These are phyloP conservation scores for Aplysina aerophoba DNA, from an alignment of 37 sponge, comb jelly and placozoan genomes.

Conservation along the genomic window DNA sequence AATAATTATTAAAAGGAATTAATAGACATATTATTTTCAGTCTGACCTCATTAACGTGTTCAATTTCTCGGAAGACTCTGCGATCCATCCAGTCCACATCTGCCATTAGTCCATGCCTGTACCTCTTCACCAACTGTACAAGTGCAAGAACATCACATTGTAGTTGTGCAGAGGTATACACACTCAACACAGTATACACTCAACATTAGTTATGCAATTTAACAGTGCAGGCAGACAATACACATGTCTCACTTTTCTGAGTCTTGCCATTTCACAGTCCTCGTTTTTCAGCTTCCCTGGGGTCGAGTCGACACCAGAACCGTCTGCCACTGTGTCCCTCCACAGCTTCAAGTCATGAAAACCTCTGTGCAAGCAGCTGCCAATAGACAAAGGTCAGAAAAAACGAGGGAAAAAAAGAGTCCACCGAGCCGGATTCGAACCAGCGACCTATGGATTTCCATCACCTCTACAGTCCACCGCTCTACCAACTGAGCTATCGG, in stretches of 20 bases:
- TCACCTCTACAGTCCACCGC: slow-evolving; percentile 90
- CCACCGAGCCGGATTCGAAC: slow-evolving; percentile 90
- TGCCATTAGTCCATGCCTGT: slow-evolving; percentile 87
- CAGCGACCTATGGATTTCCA: slow-evolving; percentile 86
- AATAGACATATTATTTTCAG: not conserved
- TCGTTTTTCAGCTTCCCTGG: slow-evolving; percentile 63
- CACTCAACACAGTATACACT: no score
- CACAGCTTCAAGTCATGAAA: slow-evolving; percentile 86
- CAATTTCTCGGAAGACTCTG: slow-evolving; percentile 91
- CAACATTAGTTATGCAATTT: not conserved
- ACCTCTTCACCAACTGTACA: slow-evolving; percentile 79
- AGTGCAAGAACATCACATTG: not conserved
- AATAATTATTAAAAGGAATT: not conserved
- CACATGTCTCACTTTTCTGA: slow-evolving; percentile 41
- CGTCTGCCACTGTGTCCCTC: slow-evolving; percentile 76
- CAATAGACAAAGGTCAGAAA: not conserved
- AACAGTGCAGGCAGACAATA: not conserved
- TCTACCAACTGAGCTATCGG: slow-evolving; percentile 90
- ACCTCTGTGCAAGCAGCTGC: slow-evolving; percentile 70
- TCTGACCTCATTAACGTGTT: slow-evolving; percentile 85
- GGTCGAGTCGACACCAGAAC: slow-evolving; percentile 36
- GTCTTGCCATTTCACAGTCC: slow-evolving; percentile 69
- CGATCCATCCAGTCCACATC: slow-evolving; percentile 97
- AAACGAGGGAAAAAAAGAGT: slow-evolving; percentile 54
- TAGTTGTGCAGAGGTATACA: not conserved